phyloP scores from a whole-genome alignment of 2,113 vertebrate species.

The Mus spicilegus region DNA sequence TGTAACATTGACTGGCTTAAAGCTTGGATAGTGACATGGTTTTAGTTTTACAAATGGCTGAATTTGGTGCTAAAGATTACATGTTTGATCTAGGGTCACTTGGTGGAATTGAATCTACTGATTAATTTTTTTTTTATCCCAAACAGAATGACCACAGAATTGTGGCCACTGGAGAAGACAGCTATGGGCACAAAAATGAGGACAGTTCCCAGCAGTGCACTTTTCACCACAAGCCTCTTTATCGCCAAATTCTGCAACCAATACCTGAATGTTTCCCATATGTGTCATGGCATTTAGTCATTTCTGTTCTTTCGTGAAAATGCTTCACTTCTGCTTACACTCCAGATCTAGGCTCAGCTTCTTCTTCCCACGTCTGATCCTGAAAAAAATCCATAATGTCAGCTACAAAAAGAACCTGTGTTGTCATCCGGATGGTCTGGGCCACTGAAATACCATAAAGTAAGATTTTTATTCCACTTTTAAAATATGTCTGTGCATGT shows the following conservation, averaged over 20 bases:
- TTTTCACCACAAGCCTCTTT: not conserved
- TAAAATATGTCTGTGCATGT: not conserved
- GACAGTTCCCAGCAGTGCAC: not conserved
- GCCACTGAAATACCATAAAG: conserved; percentile 21
- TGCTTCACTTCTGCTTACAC: not conserved
- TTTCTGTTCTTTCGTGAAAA: conserved; percentile 32
- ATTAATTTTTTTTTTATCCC: conserved; percentile 32
- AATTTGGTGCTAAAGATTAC: conserved; percentile 14
- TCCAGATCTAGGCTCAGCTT: not conserved
- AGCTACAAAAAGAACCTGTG: not conserved
- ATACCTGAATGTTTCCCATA: not conserved
- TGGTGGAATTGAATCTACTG: conserved; percentile 20
- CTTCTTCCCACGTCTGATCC: not conserved
- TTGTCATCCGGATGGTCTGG: not conserved
- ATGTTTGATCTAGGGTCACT: not conserved
- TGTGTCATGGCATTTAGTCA: not conserved
- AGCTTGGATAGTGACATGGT: not conserved
- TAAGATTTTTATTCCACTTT: not conserved
- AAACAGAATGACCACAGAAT: conserved; percentile 32
- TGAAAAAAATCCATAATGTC: not conserved
- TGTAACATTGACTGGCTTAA: conserved; percentile 33
- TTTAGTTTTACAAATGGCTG: conserved; percentile 28
- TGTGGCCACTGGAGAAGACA: not conserved
- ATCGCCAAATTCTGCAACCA: not conserved
- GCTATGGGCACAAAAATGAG: not conserved